phyloP scores from a whole-genome alignment of 1,140 invertebrate species.

The Oryzaephilus surinamensis region DNA sequence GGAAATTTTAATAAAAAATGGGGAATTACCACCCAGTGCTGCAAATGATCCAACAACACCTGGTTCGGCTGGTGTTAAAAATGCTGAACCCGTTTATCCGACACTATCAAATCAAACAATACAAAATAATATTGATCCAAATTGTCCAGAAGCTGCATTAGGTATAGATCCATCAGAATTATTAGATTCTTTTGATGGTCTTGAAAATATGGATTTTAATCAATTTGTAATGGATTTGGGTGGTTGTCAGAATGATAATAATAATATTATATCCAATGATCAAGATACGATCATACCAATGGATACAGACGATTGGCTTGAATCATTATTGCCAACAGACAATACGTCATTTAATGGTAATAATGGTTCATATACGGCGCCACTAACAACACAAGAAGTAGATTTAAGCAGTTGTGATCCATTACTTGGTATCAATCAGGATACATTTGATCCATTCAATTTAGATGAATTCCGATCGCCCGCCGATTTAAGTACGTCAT shows the following conservation, averaged over 20 bases:
- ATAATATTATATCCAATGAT: constrained; percentile 5
- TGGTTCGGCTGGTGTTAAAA: constrained; percentile 39
- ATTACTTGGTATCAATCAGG: constrained; percentile 47
- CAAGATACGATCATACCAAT: constrained; percentile 39
- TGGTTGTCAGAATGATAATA: constrained; percentile 24
- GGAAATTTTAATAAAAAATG: constrained; percentile 90
- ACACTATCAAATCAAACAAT: constrained; percentile 36
- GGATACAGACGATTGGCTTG: constrained; percentile 68
- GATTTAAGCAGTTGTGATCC: constrained; percentile 48
- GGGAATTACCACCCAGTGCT: constrained; percentile 80
- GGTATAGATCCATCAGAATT: constrained; percentile 31
- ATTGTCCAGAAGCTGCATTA: constrained; percentile 37
- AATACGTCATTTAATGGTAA: too few relatives aligned
- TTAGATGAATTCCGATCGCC: constrained; percentile 56
- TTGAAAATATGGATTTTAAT: constrained; percentile 48
- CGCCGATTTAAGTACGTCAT: constrained; percentile 39
- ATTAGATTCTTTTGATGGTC: constrained; percentile 40
- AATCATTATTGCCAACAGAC: constrained; percentile 41
- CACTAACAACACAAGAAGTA: constrained; percentile 31
- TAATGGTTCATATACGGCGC: constrained; percentile 18
- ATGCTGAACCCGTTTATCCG: constrained; percentile 26
- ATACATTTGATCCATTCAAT: constrained; percentile 59
- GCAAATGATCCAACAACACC: constrained; percentile 66
- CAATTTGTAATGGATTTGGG: constrained; percentile 43
- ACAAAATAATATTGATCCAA: constrained; percentile 34